Percentiles rank a stretch among this genome's conserved stretches.
These are phyloP conservation scores for Cnemophilus loriae DNA, from an alignment of 2,113 vertebrate genomes.

Conservation along the genomic window DNA sequence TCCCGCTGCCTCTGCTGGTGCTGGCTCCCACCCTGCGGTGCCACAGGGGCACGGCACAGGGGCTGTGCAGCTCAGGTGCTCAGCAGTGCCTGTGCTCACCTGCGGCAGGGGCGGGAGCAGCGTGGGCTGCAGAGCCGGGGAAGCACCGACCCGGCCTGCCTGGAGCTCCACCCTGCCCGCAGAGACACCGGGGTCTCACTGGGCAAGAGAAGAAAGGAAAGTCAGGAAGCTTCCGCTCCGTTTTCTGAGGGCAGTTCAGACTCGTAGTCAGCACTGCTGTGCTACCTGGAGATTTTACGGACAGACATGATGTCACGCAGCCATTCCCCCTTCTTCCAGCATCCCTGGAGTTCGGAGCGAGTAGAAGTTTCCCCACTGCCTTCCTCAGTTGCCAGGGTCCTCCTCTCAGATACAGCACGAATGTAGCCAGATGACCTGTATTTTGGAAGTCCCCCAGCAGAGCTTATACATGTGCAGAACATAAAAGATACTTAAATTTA, in stretches of 20 bases:
- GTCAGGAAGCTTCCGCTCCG: background rate
- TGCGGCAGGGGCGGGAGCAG: background rate
- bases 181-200: background rate
- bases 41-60: background rate
- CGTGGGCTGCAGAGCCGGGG: background rate
- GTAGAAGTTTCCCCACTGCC: background rate
- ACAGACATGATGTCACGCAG: accelerated
- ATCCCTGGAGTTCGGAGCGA: background rate
- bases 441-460: background rate
- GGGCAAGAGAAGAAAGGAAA: background rate
- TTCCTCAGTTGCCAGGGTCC: background rate
- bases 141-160: background rate
- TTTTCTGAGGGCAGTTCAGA: background rate
- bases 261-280: background rate
- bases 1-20: background rate
- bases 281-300: background rate
- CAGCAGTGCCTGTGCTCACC: background rate
- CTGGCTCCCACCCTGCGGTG: background rate
- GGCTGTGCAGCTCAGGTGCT: background rate
- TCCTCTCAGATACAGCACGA: background rate
- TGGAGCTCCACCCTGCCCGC: background rate
- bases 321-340: background rate
- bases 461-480: background rate
- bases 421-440: background rate
- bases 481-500: background rate